These are phyloP conservation scores for Caenorhabditis becei DNA, from an alignment of 2,888 invertebrate genomes.

Conservation along the genomic window DNA sequence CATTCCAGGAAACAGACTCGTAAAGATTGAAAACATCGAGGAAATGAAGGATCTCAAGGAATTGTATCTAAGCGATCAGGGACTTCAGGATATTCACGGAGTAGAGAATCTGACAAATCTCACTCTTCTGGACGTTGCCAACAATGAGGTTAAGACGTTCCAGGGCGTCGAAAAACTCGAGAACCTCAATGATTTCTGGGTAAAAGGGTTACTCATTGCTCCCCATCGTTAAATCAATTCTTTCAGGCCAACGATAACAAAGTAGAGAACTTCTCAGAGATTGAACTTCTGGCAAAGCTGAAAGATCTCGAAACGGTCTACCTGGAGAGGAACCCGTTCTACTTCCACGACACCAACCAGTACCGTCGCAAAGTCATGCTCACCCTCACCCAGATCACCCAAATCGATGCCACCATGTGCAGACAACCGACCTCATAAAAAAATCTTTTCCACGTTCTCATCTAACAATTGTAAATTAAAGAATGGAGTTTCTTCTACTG, in stretches of 20 bases:
- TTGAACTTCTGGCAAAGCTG: constrained; percentile 86
- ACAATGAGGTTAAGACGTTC: constrained; percentile 90
- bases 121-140: constrained; percentile 92
- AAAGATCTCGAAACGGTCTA: constrained; percentile 88
- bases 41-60: constrained; percentile 88
- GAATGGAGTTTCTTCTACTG: neutral
- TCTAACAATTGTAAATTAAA: neutral
- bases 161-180: constrained; percentile 88
- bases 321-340: constrained; percentile 91
- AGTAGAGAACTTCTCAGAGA: constrained; percentile 89
- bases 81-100: constrained; percentile 88
- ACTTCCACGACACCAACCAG: constrained; percentile 64
- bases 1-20: constrained; percentile 95
- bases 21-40: constrained; percentile 91
- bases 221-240: neutral
- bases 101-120: constrained; percentile 85
- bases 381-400: constrained; percentile 89
- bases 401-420: constrained; percentile 90
- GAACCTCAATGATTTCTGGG: constrained; percentile 96
- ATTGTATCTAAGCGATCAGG: constrained; percentile 95
- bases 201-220: constrained; percentile 83
- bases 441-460: neutral
- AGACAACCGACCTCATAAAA: constrained; percentile 15
- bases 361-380: constrained; percentile 89
- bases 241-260: constrained; percentile 93